These are phyloP conservation scores for Chydorus sphaericus DNA, from an alignment of 2,888 invertebrate species.

Conservation along the genomic window DNA sequence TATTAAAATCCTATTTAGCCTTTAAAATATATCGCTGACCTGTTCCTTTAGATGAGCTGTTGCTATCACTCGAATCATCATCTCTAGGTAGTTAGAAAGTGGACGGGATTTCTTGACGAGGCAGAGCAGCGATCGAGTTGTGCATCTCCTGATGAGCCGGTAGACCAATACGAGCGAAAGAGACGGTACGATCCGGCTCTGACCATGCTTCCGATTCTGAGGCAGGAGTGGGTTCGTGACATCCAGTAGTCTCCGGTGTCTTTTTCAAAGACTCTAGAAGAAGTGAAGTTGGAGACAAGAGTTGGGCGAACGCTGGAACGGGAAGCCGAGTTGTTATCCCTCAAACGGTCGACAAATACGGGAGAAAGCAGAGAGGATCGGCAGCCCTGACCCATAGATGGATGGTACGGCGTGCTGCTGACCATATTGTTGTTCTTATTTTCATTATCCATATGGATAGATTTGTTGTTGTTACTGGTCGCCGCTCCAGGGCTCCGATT, in stretches of 20 bases:
- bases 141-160: constrained; percentile 18
- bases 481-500: too few species aligned
- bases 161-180: constrained; percentile 57
- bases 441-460: background rate
- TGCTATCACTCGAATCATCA: background rate
- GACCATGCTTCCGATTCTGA: constrained; percentile 76
- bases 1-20: background rate
- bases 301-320: background rate
- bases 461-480: background rate
- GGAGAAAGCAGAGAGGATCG: background rate
- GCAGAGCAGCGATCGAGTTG: background rate
- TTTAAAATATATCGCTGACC: background rate
- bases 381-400: background rate
- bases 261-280: background rate
- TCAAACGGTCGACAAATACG: background rate
- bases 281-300: background rate
- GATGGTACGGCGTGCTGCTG: constrained; percentile 13
- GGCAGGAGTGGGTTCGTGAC: constrained; percentile 15
- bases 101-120: too few species aligned
- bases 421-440: background rate
- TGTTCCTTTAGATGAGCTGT: background rate
- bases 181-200: constrained; percentile 68
- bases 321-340: background rate
- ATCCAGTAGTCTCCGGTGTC: background rate
- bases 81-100: too few species aligned